phyloP scores from a whole-genome alignment of 2,113 vertebrate genomes.

The Saguinus midas region DNA sequence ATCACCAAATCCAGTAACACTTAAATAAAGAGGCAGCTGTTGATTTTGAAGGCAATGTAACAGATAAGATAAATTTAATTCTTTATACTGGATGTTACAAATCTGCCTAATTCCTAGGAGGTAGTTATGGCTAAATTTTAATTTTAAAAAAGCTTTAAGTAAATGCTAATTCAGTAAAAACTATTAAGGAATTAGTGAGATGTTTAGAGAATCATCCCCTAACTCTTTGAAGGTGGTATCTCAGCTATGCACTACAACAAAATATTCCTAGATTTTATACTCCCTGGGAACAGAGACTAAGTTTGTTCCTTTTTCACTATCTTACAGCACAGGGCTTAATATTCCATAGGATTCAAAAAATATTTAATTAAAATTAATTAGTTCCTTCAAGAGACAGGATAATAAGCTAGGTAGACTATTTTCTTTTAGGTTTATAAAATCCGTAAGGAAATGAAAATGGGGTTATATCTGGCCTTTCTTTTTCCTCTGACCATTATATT shows the following conservation, averaged over 20 bases:
- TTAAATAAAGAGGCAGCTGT: neutral
- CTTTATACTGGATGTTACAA: neutral
- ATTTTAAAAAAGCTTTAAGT: neutral
- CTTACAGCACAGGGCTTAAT: neutral
- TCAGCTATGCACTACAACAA: neutral
- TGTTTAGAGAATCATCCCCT: neutral
- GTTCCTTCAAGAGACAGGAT: neutral
- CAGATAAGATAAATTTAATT: neutral
- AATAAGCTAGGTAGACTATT: neutral
- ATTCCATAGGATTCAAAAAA: neutral
- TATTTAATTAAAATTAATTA: neutral
- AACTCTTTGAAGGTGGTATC: neutral
- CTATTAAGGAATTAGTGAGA: neutral
- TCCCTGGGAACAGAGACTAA: neutral
- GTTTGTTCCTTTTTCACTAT: neutral
- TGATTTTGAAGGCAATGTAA: neutral
- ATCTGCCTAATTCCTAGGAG: neutral
- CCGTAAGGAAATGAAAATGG: neutral
- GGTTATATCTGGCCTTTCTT: neutral
- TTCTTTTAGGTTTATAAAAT: neutral
- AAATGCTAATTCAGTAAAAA: conserved; percentile 36
- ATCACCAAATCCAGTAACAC: neutral
- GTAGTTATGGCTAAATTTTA: neutral
- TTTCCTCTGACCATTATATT: neutral
- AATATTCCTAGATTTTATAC: neutral